Percentiles rank a stretch among this genome's conserved stretches.
These are phyloP conservation scores for Diachasma alloeum DNA, from an alignment of 1,140 invertebrate species.

Conservation along the genomic window DNA sequence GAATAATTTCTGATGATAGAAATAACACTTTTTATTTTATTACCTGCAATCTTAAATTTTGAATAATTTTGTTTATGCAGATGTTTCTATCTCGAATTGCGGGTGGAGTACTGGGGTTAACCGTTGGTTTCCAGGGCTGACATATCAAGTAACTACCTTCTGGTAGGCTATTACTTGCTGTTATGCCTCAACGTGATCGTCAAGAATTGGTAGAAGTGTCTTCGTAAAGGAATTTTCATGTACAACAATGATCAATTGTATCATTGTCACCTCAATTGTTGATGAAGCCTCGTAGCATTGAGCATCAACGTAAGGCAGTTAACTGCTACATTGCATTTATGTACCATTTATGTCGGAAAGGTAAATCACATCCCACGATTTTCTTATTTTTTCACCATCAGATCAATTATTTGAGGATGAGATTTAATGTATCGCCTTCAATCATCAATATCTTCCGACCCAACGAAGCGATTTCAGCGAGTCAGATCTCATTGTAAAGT, in stretches of 20 bases:
- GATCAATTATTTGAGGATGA: too few relatives aligned
- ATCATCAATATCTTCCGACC: too few relatives aligned
- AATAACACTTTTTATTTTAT: background rate
- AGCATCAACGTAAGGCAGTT: conserved; percentile 59
- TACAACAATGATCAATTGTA: conserved; percentile 55
- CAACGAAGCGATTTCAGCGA: too few relatives aligned
- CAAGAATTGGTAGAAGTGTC: background rate
- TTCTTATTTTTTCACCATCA: too few relatives aligned
- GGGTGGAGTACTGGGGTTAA: conserved; percentile 53
- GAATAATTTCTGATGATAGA: too few relatives aligned
- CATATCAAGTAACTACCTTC: conserved; percentile 59
- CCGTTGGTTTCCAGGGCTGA: conserved; percentile 56
- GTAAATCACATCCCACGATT: conserved; percentile 53
- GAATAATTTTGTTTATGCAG: conserved; percentile 54
- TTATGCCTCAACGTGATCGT: conserved; percentile 58
- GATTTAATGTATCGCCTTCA: too few relatives aligned
- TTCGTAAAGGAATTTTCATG: background rate
- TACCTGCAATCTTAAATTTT: background rate
- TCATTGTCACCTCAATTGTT: conserved; percentile 58
- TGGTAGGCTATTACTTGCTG: conserved; percentile 58
- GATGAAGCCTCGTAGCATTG: conserved; percentile 60
- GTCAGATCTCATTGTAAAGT: too few relatives aligned
- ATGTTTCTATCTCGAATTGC: conserved; percentile 59
- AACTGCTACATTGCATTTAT: conserved; percentile 65
- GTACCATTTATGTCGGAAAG: conserved; percentile 64